Base-by-base conservation (phyloP, 2,888 invertebrate genomes). In the Synanthedon andrenaeformis region DNA sequence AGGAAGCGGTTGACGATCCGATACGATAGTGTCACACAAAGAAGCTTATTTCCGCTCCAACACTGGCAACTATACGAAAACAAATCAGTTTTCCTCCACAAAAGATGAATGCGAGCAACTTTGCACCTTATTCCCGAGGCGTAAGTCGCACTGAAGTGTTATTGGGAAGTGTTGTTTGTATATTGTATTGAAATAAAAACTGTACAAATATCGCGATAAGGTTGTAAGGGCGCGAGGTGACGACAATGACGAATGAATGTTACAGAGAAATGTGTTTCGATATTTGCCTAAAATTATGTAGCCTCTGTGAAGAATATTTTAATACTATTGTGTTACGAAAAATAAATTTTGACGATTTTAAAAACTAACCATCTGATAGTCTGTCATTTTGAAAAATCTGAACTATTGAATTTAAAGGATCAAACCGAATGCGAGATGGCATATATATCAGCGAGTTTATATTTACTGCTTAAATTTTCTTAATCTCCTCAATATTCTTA, bases 1-100 rank as follows among this genome's bases (percentile, higher is more conserved):
- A 81, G 83, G 82, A 84, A 85, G 78, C 83, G 78, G 80, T 79
- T 81, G 79, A 79, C 83, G 79, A 83, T 78, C 74, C 80, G 76
- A 82, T 79, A 74, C 73, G 75, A 76, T 76, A 77, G 71, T 76
- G 82, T 82, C 84, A 74, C 75, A 85, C 86, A 87, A 86, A 85
- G 85, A 72, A 79, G 79, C 83, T 84, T 85, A 85, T 86, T 86
- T 87, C 86, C 86, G 83, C 70, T 79, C 77, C 70, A 65, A 75
- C 72, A 74, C 69, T 67, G 66, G 67, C 70, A 70, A 74, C 69
- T 78, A 73, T 75, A 70, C 67, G 68, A 67, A 78, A 69, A 72
- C 63, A 69, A 69, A 70, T 69, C 63, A 64, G 66, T 69, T 66
- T 68, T 71, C 59, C 63, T 54, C 60, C 55, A 51, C 57, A 62